Evolutionary conservation across 2,113 vertebrate genomes (phyloP), one percentile per base, ranked within the genome.

Genomic region (Phylloscopus whistleri): DNA sequence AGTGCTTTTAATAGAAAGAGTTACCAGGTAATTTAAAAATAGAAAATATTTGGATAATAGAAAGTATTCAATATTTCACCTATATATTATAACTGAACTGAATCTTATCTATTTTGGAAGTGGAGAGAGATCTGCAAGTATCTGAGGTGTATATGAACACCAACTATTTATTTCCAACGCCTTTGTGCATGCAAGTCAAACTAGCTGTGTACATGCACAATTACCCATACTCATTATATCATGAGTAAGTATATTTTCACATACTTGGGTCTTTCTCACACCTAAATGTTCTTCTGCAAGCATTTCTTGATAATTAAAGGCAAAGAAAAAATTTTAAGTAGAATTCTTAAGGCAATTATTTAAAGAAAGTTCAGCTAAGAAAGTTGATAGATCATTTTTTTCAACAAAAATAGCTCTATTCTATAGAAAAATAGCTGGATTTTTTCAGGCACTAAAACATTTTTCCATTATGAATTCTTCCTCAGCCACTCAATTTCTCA

Each of bases 391-490:
- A 87, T 60, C 14, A 68, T 44, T 64, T 81, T 81, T 94, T 91
- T 85, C 52, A 73, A 53, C 41, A 76, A 79, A 93, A 90, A 88
- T 84, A 87, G 28, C 37, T 89, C 49, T 73, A 13, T 46, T 92
- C 72, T 80, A 33, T 52, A 60, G 87, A 58, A 90, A 89, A 90
- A 78, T 28, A 72, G 37, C 63, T 91, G 64, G 30, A 21, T 56
- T 70, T 87, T 88, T 60, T 76, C 26, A 90, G 37, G 8, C 43
- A 55, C 31, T 80, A 80, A 92, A 62, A 21, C 35, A 74, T 58
- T 92, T 89, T 94, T 88, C 68, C 83, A 55, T 86, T 88, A 87
- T 87, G 26, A 84, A 44, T 82, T 75, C 30, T 80, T 84, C 49
- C 55, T 90, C 26, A 66, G 43, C 16, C n/a, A 60, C 55, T 85